Percentiles rank a stretch among this genome's conserved stretches.
Conservation (phyloP, 2,113 vertebrate genomes). For the Syngnathoides biaculeatus region DNA sequence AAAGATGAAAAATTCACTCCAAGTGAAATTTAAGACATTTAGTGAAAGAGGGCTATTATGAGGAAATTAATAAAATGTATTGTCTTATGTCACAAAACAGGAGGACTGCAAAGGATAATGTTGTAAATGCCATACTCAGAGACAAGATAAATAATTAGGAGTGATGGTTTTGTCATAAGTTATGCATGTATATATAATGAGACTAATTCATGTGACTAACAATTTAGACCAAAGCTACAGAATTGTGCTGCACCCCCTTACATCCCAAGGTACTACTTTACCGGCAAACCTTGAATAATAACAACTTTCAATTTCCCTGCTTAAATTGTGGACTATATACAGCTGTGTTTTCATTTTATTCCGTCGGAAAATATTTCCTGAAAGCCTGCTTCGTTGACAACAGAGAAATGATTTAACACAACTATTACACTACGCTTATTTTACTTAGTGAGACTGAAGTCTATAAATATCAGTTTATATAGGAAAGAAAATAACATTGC, state of each 20-base stretch:
- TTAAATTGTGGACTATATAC: not conserved
- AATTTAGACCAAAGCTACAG: too few relatives aligned
- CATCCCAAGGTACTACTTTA: too few relatives aligned
- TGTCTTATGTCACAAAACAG: too few relatives aligned
- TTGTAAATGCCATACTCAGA: not conserved
- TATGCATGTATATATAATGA: not conserved
- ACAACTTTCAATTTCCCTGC: not conserved
- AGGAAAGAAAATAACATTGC: not conserved
- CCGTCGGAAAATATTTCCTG: not conserved
- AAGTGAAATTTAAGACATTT: not conserved
- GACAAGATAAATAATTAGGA: too few relatives aligned
- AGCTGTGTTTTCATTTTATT: not conserved
- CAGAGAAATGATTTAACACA: not conserved
- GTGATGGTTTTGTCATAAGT: too few relatives aligned
- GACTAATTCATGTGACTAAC: not conserved
- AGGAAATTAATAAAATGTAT: not conserved
- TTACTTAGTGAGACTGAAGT: not conserved
- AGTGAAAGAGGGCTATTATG: not conserved
- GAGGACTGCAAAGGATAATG: not conserved
- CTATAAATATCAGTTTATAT: not conserved
- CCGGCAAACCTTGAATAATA: not conserved
- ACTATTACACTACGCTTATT: not conserved
- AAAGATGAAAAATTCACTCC: not conserved
- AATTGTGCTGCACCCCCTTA: too few relatives aligned
- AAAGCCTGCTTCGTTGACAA: not conserved